Conservation (phyloP, 2,797 vertebrate genomes). For the Thunnus albacares region DNA sequence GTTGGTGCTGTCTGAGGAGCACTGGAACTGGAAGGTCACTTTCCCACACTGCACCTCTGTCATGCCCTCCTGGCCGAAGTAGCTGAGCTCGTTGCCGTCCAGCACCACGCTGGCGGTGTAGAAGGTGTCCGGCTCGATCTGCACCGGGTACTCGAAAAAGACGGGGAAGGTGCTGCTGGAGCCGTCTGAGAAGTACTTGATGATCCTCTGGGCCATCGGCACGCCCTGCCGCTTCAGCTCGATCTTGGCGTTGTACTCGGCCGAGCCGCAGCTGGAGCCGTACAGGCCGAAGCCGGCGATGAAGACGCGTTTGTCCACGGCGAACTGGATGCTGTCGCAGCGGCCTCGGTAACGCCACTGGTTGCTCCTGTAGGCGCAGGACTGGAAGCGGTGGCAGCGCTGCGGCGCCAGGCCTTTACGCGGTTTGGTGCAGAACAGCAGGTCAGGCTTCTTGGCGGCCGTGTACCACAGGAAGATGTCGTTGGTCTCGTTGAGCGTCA, state of each 20-base stretch:
- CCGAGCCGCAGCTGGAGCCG: slow-evolving; percentile 96
- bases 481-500: slow-evolving; percentile 96
- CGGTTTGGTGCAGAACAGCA: slow-evolving; percentile 92
- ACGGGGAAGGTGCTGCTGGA: slow-evolving; percentile 97
- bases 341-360: slow-evolving; percentile 98
- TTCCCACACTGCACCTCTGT: slow-evolving; percentile 98
- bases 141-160: slow-evolving; percentile 96
- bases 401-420: slow-evolving; percentile 93
- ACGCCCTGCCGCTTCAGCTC: slow-evolving; percentile 97
- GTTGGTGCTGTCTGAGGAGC: slow-evolving; percentile 98
- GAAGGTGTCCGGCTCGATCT: slow-evolving; percentile 97
- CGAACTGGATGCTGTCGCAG: slow-evolving; percentile 99
- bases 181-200: slow-evolving; percentile 97
- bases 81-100: slow-evolving; percentile 97
- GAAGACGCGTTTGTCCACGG: slow-evolving; percentile 95
- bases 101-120: slow-evolving; percentile 97
- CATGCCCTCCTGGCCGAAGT: slow-evolving; percentile 99
- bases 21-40: slow-evolving; percentile 99
- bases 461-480: slow-evolving; percentile 99
- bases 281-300: slow-evolving; percentile 97
- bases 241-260: slow-evolving; percentile 97
- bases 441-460: slow-evolving; percentile 93
- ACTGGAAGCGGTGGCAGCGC: slow-evolving; percentile 98
- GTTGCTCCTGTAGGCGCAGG: slow-evolving; percentile 98
- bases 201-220: slow-evolving; percentile 91